phyloP scores from a whole-genome alignment of 2,113 vertebrate genomes.

The Hyperoodon ampullatus region DNA sequence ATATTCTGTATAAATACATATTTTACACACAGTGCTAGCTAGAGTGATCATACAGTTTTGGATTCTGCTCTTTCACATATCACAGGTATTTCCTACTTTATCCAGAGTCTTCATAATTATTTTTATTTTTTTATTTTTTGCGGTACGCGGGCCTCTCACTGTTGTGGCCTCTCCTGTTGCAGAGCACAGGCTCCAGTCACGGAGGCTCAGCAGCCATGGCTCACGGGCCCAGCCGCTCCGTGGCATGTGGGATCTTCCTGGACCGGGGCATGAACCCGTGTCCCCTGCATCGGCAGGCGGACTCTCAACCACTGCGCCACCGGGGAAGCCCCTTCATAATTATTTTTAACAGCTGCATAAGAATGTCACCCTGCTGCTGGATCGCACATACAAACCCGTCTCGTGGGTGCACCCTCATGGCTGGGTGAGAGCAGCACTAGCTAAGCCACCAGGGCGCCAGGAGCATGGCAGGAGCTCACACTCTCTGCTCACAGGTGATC shows the following conservation, averaged over 20 bases:
- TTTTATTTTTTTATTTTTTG: no score
- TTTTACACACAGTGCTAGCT: neutral
- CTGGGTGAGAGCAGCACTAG: neutral
- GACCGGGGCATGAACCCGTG: no score
- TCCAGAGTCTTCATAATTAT: neutral
- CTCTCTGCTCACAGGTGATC: neutral
- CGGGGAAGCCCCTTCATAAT: neutral
- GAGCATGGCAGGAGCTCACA: neutral
- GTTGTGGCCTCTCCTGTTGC: no score
- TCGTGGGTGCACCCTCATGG: neutral
- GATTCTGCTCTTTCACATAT: neutral
- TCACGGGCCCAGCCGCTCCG: no score
- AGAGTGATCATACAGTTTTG: neutral
- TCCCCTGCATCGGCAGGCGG: no score
- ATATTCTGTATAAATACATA: neutral
- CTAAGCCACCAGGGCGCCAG: neutral
- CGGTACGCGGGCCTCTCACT: no score
- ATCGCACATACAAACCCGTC: neutral
- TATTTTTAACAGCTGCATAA: neutral
- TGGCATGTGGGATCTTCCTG: no score
- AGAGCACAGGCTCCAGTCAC: no score
- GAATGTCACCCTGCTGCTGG: neutral
- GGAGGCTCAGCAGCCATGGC: no score
- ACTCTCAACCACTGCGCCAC: no score
- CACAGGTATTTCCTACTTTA: neutral